phyloP scores from a whole-genome alignment of 2,888 invertebrate species.

The Anorthoa munda region DNA sequence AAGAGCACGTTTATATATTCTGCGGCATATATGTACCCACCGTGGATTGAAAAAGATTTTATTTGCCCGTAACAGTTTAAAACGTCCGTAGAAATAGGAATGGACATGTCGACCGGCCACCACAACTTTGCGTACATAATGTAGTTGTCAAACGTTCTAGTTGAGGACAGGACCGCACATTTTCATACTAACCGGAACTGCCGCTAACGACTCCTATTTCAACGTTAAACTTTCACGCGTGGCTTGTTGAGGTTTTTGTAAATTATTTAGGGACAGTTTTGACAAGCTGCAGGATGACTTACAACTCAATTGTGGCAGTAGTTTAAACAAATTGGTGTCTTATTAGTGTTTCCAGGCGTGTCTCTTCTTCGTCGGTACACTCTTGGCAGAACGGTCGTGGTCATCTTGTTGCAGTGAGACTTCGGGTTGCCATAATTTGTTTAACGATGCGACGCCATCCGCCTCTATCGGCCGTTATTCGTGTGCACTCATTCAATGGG shows the following conservation, averaged over 20 bases:
- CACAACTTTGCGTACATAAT: conserved; percentile 65
- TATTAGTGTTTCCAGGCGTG: background rate
- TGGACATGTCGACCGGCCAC: conserved; percentile 44
- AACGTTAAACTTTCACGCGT: conserved; percentile 33
- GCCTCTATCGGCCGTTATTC: too few relatives aligned
- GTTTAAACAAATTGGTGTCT: background rate
- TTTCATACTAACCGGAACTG: conserved; percentile 51
- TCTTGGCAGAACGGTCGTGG: too few relatives aligned
- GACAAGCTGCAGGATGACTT: background rate
- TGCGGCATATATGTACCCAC: background rate
- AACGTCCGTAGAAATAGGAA: conserved; percentile 40
- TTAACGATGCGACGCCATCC: too few relatives aligned
- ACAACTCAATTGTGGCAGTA: background rate
- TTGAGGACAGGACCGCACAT: conserved; percentile 47
- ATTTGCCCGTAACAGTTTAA: conserved; percentile 26
- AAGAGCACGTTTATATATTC: background rate
- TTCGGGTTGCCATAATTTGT: too few relatives aligned
- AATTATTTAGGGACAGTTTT: conserved; percentile 32
- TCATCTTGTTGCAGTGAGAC: too few relatives aligned
- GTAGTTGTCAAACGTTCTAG: conserved; percentile 49
- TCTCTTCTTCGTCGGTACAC: too few relatives aligned
- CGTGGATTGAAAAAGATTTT: conserved; percentile 29
- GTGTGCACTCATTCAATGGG: too few relatives aligned
- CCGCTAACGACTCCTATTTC: conserved; percentile 52
- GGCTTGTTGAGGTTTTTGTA: conserved; percentile 26